Percentiles rank a stretch among this genome's conserved stretches.
phyloP scores from a whole-genome alignment of 2,797 vertebrate species.

The Synanceia verrucosa region DNA sequence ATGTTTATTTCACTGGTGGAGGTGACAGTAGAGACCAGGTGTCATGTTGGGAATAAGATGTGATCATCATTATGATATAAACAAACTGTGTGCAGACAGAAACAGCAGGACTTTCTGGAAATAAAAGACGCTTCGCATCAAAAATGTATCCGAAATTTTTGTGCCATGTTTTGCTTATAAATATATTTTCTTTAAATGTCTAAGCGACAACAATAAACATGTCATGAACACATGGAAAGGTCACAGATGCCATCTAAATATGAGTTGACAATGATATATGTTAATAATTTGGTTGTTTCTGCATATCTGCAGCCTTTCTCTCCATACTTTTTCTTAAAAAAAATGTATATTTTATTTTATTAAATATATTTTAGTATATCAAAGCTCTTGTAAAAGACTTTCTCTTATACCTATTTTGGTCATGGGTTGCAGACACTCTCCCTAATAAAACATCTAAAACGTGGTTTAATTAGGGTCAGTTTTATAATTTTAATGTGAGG shows the following conservation, averaged over 20 bases:
- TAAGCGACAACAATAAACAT: background rate
- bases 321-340: background rate
- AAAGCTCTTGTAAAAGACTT: too few species aligned
- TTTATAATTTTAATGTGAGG: too few species aligned
- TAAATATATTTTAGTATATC: slow-evolving; percentile 5
- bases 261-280: background rate
- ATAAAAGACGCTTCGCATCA: slow-evolving; percentile 11
- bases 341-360: slow-evolving; percentile 3
- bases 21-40: background rate
- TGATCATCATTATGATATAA: slow-evolving; percentile 1
- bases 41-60: background rate
- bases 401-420: too few species aligned
- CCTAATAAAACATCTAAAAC: too few species aligned
- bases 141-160: background rate
- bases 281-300: background rate
- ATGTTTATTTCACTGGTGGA: too few species aligned
- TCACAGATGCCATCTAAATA: background rate
- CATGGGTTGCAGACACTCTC: too few species aligned
- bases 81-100: slow-evolving; percentile 12
- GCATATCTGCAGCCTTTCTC: background rate
- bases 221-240: slow-evolving; percentile 1
- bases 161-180: slow-evolving; percentile 9
- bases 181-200: background rate
- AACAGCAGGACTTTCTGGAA: slow-evolving; percentile 16
- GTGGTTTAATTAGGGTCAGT: too few species aligned